Evolutionary conservation across 1,140 invertebrate genomes (phyloP).

Genomic region (Drosophila funebris): DNA sequence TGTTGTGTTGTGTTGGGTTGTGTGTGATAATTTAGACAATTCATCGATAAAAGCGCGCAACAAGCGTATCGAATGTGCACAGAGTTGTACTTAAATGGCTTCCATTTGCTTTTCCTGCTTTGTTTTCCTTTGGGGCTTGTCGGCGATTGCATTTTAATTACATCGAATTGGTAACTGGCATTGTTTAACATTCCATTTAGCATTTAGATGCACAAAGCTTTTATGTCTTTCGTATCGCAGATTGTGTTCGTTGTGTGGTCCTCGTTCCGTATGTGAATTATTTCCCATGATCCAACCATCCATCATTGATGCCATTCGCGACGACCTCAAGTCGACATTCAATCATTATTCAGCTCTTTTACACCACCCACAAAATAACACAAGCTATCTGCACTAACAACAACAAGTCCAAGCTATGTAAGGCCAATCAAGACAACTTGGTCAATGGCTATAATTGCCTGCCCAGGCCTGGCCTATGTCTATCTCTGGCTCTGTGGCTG

Average conservation of each 20-base stretch:
- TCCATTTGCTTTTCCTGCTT: slow-evolving; percentile 35
- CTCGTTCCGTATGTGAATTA: not conserved
- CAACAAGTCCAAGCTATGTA: slow-evolving; percentile 54
- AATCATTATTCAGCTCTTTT: slow-evolving; percentile 66
- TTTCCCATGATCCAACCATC: slow-evolving; percentile 77
- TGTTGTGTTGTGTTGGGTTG: slow-evolving; percentile 32
- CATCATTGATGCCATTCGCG: slow-evolving; percentile 53
- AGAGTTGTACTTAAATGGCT: slow-evolving; percentile 37
- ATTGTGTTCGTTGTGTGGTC: slow-evolving; percentile 56
- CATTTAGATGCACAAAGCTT: slow-evolving; percentile 57
- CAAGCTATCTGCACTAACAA: slow-evolving; percentile 58
- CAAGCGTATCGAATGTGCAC: slow-evolving; percentile 57
- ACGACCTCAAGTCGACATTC: slow-evolving; percentile 64
- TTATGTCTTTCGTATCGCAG: not conserved
- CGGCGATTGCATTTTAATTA: slow-evolving; percentile 72
- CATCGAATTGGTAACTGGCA: slow-evolving; percentile 52
- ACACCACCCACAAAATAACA: slow-evolving; percentile 67
- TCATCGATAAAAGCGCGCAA: slow-evolving; percentile 73
- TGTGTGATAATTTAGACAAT: slow-evolving; percentile 76
- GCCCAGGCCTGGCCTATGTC: slow-evolving; percentile 1
- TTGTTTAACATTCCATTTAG: slow-evolving; percentile 63
- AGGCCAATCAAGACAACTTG: slow-evolving; percentile 77
- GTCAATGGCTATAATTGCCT: slow-evolving; percentile 73
- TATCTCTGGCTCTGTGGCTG: not conserved
- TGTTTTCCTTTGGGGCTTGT: slow-evolving; percentile 29